Evolutionary conservation across 30 jellyfish, hydroid and myxozoan species (phyloP), one percentile per base, ranked within the genome.

Genomic region (Chironex yamaguchii): DNA sequence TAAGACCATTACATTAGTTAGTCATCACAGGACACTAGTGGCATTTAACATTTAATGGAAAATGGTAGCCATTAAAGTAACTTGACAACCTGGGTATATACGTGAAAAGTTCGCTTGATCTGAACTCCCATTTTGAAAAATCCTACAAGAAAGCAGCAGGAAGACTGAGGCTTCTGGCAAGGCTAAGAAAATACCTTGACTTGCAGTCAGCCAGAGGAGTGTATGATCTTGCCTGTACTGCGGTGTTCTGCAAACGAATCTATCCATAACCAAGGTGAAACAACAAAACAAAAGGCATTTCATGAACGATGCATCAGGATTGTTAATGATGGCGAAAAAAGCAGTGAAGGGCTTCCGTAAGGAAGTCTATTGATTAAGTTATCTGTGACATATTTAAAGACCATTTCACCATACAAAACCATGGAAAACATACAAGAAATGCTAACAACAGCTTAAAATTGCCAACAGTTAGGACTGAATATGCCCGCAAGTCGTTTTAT

Each of bases 81-180:
- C n/a, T n/a, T n/a, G n/a, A n/a, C n/a, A n/a, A 29, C 64, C 88
- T 69, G 81, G 88, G 93, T 52, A 53, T 83, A 23, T 54, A 83
- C 52, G 76, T 84, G 64, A 53, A 35, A 52, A 70, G 79, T 49
- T 69, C 83, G 25, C 76, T 84, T 34, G 82, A 70, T 53, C 34
- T 84, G 48, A 84, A 84, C 78, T 52, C 89, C 12, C 89, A 84
- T 0, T 84, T 71, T 26, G 89, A 84, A 52, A 84, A 29, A 71
- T 71, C 76, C 23, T 71, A 50, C 89, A 84, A 84, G 66, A 70
- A 70, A 69, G 89, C 92, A 69, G 82, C 94, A 50, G 89, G 89
- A 52, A 28, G 94, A 52, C 64, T 71, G 76, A 51, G 94, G 50
- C 94, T 69, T 52, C 94, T 71, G 73, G 88, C 94, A 71, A 82